A percentile compares a stretch with the other conserved stretches of the same genome.
These are phyloP conservation scores for Anoncus sp. DNA, from an alignment of 2,888 invertebrate genomes.

Conservation along the genomic window DNA sequence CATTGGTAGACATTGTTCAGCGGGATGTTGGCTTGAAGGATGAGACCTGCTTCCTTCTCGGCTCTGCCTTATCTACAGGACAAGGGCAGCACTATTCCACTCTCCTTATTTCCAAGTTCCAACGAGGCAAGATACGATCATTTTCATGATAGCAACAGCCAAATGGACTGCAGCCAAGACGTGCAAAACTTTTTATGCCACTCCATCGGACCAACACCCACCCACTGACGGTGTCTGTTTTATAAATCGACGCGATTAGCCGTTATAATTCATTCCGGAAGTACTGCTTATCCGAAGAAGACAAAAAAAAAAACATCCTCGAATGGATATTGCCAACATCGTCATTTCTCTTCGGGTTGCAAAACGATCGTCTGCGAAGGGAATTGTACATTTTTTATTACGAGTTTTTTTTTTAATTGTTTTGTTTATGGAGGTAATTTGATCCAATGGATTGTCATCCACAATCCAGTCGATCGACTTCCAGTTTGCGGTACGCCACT, in stretches of 20 bases:
- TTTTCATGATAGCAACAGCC: constrained; percentile 30
- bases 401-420: too few relatives aligned
- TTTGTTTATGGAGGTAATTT: constrained; percentile 12
- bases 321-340: neutral
- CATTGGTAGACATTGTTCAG: too few relatives aligned
- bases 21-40: too few relatives aligned
- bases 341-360: neutral
- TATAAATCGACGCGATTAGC: constrained; percentile 27
- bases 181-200: neutral
- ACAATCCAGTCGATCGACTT: neutral
- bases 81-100: too few relatives aligned
- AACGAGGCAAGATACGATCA: neutral
- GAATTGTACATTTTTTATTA: constrained; percentile 21
- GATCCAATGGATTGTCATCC: constrained; percentile 22
- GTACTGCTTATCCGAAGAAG: too few relatives aligned
- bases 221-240: neutral
- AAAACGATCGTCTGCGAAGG: neutral
- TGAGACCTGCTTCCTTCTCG: too few relatives aligned
- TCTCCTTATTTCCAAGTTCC: too few relatives aligned
- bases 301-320: neutral
- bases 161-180: neutral
- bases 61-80: too few relatives aligned
- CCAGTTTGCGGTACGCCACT: constrained; percentile 20
- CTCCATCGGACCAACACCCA: neutral
- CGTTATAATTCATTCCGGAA: constrained; percentile 1